A percentile compares a stretch with the other conserved stretches of the same genome.
These are phyloP conservation scores for Anthoscopus minutus DNA, from an alignment of 2,113 vertebrate genomes.

Conservation along the genomic window DNA sequence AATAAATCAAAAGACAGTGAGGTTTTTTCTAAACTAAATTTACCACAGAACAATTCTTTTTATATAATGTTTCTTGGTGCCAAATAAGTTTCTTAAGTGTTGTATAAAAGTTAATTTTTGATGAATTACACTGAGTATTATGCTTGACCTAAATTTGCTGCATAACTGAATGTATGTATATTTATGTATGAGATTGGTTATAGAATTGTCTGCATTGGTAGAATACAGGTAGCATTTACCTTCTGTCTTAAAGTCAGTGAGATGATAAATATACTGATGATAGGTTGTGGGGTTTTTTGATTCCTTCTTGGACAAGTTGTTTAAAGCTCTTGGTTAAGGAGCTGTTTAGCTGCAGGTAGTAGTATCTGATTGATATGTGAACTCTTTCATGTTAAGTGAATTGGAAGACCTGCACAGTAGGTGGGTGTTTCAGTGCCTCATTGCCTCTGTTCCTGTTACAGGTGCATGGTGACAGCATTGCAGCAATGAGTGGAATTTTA, in stretches of 20 bases:
- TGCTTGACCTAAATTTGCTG: not conserved
- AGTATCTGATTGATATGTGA: not conserved
- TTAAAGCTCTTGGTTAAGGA: not conserved
- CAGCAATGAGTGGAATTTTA: conserved; percentile 88
- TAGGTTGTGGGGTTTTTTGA: not conserved
- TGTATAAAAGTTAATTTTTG: not conserved
- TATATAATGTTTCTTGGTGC: not conserved
- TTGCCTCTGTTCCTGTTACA: conserved; percentile 53
- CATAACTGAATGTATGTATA: not conserved
- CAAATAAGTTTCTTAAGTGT: not conserved
- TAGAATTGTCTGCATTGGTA: not conserved
- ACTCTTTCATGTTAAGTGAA: not conserved
- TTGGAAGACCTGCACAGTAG: conserved; percentile 56
- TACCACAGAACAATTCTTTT: conserved; percentile 15
- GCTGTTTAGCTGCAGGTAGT: not conserved
- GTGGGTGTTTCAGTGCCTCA: conserved; percentile 46
- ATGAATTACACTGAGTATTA: not conserved
- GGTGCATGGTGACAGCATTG: conserved; percentile 67
- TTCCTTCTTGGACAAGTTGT: not conserved
- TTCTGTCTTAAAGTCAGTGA: not conserved
- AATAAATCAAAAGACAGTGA: not conserved
- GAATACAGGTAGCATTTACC: not conserved
- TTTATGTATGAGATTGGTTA: not conserved
- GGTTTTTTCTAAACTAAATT: conserved; percentile 4
- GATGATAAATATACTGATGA: not conserved